Conservation (phyloP, 2,888 invertebrate species). For the Cremastinae sp. region DNA sequence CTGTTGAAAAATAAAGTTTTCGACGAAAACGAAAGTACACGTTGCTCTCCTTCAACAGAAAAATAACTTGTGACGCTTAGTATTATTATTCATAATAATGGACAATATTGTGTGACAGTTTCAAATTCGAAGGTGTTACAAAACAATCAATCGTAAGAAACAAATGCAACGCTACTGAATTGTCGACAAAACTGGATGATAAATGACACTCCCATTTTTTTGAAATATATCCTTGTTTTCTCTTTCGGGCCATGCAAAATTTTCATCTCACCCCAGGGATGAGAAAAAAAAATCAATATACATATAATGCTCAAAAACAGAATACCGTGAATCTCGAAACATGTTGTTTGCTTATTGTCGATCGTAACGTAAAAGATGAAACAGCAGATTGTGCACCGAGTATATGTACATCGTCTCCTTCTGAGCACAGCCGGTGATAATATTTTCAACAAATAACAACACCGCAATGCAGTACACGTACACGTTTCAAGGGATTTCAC, state of each 20-base stretch:
- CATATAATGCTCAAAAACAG: constrained; percentile 23
- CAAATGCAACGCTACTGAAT: no score
- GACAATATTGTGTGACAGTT: no score
- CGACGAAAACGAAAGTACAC: no score
- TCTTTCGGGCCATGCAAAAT: neutral
- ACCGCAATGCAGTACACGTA: constrained; percentile 32
- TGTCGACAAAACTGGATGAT: no score
- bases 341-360: constrained; percentile 27
- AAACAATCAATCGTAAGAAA: no score
- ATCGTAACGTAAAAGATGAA: constrained; percentile 19
- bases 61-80: no score
- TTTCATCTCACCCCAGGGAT: neutral
- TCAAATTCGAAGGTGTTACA: no score
- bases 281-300: constrained; percentile 30
- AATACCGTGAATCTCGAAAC: constrained; percentile 9
- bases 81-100: no score
- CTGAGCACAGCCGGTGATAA: constrained; percentile 46
- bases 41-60: no score
- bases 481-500: constrained; percentile 26
- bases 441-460: constrained; percentile 59
- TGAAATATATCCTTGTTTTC: no score
- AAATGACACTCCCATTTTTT: no score
- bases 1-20: no score
- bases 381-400: constrained; percentile 17
- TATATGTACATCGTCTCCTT: constrained; percentile 19